These are phyloP conservation scores for Panthera tigris DNA, from an alignment of 2,113 vertebrate genomes.

Conservation along the genomic window DNA sequence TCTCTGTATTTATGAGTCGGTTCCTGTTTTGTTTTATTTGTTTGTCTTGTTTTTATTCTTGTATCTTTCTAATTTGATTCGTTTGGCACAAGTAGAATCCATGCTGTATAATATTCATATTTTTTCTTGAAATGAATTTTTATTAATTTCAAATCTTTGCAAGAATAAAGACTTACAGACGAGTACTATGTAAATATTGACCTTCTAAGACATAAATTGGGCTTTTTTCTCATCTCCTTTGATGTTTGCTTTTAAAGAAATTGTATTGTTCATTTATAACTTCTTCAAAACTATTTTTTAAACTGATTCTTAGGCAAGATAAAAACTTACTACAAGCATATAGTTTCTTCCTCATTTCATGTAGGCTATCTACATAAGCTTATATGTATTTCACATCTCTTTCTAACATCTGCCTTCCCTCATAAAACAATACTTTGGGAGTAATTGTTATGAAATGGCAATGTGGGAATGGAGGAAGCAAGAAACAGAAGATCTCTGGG, in stretches of 20 bases:
- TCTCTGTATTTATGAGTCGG: not conserved
- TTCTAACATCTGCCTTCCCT: not conserved
- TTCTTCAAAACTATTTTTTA: not conserved
- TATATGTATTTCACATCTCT: not conserved
- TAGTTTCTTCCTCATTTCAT: not conserved
- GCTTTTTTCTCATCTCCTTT: not conserved
- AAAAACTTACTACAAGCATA: not conserved
- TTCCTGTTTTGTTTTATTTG: not conserved
- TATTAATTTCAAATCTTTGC: not conserved
- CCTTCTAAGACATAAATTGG: not conserved
- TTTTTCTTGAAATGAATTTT: not conserved
- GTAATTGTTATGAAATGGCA: not conserved
- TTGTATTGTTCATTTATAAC: not conserved
- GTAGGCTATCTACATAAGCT: not conserved
- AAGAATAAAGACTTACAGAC: not conserved
- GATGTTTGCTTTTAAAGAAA: slow-evolving; percentile 24
- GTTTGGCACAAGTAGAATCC: not conserved
- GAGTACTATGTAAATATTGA: not conserved
- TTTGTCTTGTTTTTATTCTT: not conserved
- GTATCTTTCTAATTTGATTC: not conserved
- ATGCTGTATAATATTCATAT: not conserved
- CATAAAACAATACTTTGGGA: not conserved
- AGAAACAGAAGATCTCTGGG: not conserved
- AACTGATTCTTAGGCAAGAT: not conserved
- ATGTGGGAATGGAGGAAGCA: not conserved